Base-by-base conservation (phyloP, 2,113 vertebrate species). In the Dasypus novemcinctus region DNA sequence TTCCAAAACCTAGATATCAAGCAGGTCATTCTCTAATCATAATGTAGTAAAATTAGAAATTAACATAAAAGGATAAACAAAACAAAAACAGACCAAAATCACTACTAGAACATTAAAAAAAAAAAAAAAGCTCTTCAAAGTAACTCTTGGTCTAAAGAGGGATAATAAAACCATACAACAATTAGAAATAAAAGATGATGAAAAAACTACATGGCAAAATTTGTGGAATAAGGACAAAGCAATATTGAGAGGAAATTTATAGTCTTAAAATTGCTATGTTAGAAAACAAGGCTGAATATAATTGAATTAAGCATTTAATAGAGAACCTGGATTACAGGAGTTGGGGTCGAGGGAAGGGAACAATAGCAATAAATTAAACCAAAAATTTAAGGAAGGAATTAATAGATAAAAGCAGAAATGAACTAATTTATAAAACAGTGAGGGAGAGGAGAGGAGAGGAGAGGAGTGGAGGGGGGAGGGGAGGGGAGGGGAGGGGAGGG, bases 381-480 rank as follows among this genome's bases (percentile, higher is more conserved):
- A 76, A 75, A 90, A 92, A 59, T 69, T 84, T 46, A 59, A 14
- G 18, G 52, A 83, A 93, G 38, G 49, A 89, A 63, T 57, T 87
- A 71, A 64, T 41, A 83, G 85, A 69, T 43, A 72, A 96, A 93
- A 82, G 27, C 27, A 78, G 71, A 93, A 92, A 69, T 75, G n/a
- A 95, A 57, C 9, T 29, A 66, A 83, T 94, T 84, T 1, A 84
- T 46, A 90, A 76, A 66, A 43, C 43, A 68, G 66, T n/a, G 43
- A 79, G 12, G 38, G 18, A 85, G 41, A 64, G 36, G 31, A 85
- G 38, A 8, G 8, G 43, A 41, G 64, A 20, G 72, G 64, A 82
- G 64, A 33, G 31, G 86, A 46, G 43, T 6, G 43, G 23, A 59
- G 20, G 72, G 63, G 86, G 33, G 31, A 9, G 9, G 9, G 43